Percentiles rank a stretch among this genome's conserved stretches.
Conservation (phyloP, 2,113 vertebrate genomes). For the Clarias gariepinus region DNA sequence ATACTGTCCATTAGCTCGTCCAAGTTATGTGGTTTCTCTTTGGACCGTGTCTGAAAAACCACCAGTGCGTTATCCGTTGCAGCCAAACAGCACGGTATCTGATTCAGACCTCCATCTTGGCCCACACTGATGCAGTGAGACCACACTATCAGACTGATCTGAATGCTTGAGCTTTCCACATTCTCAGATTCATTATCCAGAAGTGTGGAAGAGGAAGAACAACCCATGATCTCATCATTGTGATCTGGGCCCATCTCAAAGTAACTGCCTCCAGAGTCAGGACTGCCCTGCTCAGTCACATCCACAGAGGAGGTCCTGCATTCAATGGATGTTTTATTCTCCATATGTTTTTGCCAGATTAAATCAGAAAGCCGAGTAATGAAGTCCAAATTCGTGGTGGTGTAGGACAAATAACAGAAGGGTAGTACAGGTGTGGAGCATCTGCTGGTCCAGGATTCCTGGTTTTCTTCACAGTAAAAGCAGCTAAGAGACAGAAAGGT, state of each 20-base stretch:
- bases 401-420: conserved; percentile 79
- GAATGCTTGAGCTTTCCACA: conserved; percentile 40
- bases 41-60: conserved; percentile 75
- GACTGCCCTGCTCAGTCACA: conserved; percentile 17
- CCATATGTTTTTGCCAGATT: conserved; percentile 71
- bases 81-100: conserved; percentile 83
- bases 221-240: conserved; percentile 64
- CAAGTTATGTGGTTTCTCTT: conserved; percentile 65
- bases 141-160: conserved; percentile 80
- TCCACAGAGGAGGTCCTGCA: conserved; percentile 49
- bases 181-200: conserved; percentile 64
- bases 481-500: conserved; percentile 55
- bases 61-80: conserved; percentile 75
- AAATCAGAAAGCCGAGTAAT: conserved; percentile 77
- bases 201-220: conserved; percentile 47
- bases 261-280: conserved; percentile 81
- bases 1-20: conserved; percentile 75
- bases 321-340: conserved; percentile 22
- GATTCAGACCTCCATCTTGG: conserved; percentile 73
- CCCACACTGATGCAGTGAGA: conserved; percentile 82
- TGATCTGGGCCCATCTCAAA: conserved; percentile 92
- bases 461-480: conserved; percentile 64
- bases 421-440: conserved; percentile 76
- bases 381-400: conserved; percentile 81
- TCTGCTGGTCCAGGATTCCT: conserved; percentile 61